Conservation (phyloP, 2,113 vertebrate species). For the Tylochromis polylepis region DNA sequence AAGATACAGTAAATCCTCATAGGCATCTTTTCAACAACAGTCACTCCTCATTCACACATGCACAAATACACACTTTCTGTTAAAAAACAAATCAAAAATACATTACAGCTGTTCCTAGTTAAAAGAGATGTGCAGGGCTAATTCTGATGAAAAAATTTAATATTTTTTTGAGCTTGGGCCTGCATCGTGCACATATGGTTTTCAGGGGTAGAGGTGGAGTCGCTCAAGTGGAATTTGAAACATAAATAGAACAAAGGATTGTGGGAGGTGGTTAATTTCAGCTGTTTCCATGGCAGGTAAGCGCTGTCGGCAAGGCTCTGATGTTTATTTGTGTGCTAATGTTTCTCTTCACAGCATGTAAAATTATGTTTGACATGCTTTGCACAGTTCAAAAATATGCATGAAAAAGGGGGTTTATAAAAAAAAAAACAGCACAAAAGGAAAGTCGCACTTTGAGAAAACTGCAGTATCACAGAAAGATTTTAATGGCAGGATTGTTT, state of each 20-base stretch:
- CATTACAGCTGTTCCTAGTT: constrained; percentile 37
- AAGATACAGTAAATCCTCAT: constrained; percentile 44
- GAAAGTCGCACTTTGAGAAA: neutral
- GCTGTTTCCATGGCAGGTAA: constrained; percentile 47
- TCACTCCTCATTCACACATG: neutral
- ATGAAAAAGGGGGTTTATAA: neutral
- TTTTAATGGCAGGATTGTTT: neutral
- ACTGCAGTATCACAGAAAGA: neutral
- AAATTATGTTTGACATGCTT: constrained; percentile 27
- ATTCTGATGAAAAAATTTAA: constrained; percentile 24
- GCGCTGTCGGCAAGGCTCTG: neutral
- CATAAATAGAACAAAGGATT: constrained; percentile 52
- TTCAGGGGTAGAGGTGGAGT: constrained; percentile 20
- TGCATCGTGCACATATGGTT: constrained; percentile 29
- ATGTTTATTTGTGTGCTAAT: constrained; percentile 22
- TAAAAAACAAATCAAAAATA: neutral
- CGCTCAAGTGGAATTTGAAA: constrained; percentile 17
- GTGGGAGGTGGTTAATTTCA: constrained; percentile 36
- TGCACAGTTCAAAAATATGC: neutral
- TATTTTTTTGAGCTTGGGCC: constrained; percentile 30
- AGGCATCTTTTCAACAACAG: constrained; percentile 24
- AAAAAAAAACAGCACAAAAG: neutral
- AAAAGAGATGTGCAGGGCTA: constrained; percentile 41
- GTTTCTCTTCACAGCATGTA: constrained; percentile 9
- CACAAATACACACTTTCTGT: neutral